Evolutionary conservation across 2,113 vertebrate genomes (phyloP), one percentile per base, ranked within the genome.

Genomic region (Chlamydotis undulata): DNA sequence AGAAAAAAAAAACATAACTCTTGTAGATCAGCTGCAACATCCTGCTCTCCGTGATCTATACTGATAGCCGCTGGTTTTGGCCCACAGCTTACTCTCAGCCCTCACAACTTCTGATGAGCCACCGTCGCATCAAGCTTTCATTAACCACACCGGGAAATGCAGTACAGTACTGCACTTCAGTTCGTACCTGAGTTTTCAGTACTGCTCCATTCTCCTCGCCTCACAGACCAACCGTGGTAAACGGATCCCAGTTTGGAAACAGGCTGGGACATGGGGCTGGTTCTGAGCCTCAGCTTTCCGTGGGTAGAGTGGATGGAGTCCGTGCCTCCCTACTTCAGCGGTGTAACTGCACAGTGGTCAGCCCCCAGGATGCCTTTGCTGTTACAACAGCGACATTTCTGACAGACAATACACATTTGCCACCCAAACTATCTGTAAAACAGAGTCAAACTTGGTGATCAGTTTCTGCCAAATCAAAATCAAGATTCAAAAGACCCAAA

Each of bases 211-310:
- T 4, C 23, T n/a, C 25, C 16, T 63, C 12, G 16, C 23, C 67
- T 77, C 35, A n/a, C 4, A 70, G 21, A 28, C 23, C 55, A 57
- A n/a, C 23, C 45, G 31, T 16, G 45, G 21, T 16, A 60, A 53
- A 53, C 25, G 12, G 39, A 60, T 31, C 14, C 47, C 35, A 15
- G 12, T 43, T 14, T 75, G 52, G 71, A 65, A 78, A 52, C 0
- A 15, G 15, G 10, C 0, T 71, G 76, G 47, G 37, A 71, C 5
- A 1, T 2, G 15, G 10, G 3, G 29, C 47, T 49, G 22, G 18
- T 61, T 81, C 64, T 47, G 64, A 68, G 68, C 14, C 50, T 69
- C 87, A 83, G 33, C 57, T 81, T 64, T 7, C 64, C 35, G 5
- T 5, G 45, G 64, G 23, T 35, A 83, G 69, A 80, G 64, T 2